Conservation (phyloP, 1,140 invertebrate species). For the Hydropsyche tenuis region DNA sequence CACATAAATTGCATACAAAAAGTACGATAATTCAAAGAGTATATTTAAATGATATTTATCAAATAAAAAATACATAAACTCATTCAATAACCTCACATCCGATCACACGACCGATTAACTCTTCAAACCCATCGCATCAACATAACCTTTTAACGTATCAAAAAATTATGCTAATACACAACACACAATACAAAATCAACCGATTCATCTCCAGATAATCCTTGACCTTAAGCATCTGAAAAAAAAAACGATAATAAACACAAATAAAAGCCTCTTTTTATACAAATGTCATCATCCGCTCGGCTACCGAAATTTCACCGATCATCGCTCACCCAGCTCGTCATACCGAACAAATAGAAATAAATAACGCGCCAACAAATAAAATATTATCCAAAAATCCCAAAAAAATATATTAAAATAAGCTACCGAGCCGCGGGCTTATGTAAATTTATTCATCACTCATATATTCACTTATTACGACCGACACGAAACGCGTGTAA, state of each 20-base stretch:
- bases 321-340: slow-evolving; percentile 3
- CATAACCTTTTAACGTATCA: too few species aligned
- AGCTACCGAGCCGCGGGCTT: slow-evolving; percentile 7
- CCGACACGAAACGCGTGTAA: slow-evolving; percentile 34
- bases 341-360: neutral
- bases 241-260: too few species aligned
- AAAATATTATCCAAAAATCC: too few species aligned
- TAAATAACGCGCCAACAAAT: slow-evolving; percentile 1
- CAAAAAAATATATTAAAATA: too few species aligned
- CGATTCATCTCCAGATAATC: slow-evolving; percentile 21
- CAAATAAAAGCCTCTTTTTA: too few species aligned
- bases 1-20: too few species aligned
- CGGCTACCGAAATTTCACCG: slow-evolving; percentile 19
- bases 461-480: slow-evolving; percentile 40
- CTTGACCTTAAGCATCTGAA: slow-evolving; percentile 11
- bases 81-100: too few species aligned
- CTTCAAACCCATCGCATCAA: neutral
- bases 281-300: neutral
- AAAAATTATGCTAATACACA: too few species aligned
- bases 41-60: too few species aligned
- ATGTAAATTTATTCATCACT: slow-evolving; percentile 49
- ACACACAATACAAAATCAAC: too few species aligned
- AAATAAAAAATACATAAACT: too few species aligned
- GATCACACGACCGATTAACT: neutral
- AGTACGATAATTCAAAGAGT: too few species aligned